These are phyloP conservation scores for Rhinichthys klamathensis DNA, from an alignment of 2,113 vertebrate genomes.

Conservation along the genomic window DNA sequence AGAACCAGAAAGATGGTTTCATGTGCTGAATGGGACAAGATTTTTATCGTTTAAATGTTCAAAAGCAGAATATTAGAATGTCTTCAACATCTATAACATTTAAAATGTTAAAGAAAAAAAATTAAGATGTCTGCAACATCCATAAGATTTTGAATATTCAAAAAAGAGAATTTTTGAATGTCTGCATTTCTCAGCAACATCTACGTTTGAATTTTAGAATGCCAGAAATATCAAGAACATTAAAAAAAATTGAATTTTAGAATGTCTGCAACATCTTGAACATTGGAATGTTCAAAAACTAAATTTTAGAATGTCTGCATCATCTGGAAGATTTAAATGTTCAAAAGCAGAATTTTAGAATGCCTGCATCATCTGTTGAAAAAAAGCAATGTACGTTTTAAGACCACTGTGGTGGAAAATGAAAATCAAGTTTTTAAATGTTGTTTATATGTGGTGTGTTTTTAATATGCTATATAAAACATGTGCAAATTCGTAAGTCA, in stretches of 20 bases:
- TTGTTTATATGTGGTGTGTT: no score
- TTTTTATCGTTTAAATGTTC: no score
- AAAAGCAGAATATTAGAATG: background rate
- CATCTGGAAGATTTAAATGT: background rate
- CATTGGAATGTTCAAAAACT: background rate
- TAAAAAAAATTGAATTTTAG: background rate
- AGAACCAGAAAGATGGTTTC: no score
- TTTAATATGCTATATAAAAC: no score
- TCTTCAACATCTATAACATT: background rate
- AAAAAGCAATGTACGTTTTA: no score
- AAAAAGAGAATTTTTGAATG: background rate
- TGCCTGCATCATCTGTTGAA: background rate
- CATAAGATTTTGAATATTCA: background rate
- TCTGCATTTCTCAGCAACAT: background rate
- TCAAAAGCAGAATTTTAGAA: background rate
- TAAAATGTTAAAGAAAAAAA: no score
- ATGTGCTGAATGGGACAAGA: no score
- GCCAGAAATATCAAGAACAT: no score
- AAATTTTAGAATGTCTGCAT: background rate
- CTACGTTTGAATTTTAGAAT: background rate
- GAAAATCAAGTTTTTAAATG: no score
- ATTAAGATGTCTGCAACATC: background rate
- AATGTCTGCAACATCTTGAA: background rate
- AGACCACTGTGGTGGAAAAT: no score
- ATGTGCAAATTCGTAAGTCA: no score